phyloP scores from a whole-genome alignment of 2,797 vertebrate species.

The Rhinogobio ventralis region DNA sequence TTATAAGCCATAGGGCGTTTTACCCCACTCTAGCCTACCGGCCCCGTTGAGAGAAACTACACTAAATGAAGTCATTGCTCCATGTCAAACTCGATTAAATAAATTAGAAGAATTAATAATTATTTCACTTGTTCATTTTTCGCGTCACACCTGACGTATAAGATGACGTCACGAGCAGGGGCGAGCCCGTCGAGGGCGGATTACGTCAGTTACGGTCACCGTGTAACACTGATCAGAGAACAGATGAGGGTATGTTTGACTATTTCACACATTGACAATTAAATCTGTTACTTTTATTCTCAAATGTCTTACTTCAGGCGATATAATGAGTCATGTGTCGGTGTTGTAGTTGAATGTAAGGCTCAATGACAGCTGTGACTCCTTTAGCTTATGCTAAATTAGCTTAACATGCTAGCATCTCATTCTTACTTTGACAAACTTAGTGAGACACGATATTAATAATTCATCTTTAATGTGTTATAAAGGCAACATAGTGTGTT shows the following conservation, averaged over 20 bases:
- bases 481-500: neutral
- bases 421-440: too few species aligned
- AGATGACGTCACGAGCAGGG: too few species aligned
- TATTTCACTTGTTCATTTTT: too few species aligned
- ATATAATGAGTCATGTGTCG: neutral
- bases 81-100: too few species aligned
- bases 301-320: fast-evolving
- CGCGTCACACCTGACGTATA: too few species aligned
- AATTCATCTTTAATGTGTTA: neutral
- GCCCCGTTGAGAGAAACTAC: too few species aligned
- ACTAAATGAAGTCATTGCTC: too few species aligned
- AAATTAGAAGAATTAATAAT: too few species aligned
- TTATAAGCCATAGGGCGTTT: too few species aligned
- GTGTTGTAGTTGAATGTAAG: neutral
- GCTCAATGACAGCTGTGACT: conserved; percentile 5
- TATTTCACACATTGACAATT: too few species aligned
- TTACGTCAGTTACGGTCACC: conserved; percentile 24
- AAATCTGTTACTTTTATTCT: fast-evolving
- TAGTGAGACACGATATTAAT: neutral
- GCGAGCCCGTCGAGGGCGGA: conserved; percentile 24
- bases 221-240: neutral
- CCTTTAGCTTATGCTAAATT: conserved; percentile 21
- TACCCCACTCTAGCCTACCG: too few species aligned
- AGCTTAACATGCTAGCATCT: conserved; percentile 14
- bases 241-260: conserved; percentile 3